Conservation (phyloP, 1,140 invertebrate genomes). For the Lithobius niger region DNA sequence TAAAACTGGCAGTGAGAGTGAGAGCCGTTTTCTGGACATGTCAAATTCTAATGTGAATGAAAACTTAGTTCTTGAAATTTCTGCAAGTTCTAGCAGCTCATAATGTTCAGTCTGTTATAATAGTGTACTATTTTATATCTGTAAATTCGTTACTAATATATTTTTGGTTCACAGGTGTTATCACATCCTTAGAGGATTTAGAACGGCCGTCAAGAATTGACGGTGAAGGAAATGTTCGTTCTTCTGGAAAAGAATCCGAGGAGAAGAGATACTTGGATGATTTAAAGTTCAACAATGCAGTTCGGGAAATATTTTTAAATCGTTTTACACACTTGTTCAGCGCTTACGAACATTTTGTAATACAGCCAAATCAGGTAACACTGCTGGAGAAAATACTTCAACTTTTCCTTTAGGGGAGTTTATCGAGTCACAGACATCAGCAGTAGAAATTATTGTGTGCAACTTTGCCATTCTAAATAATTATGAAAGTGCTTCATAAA, state of each 20-base stretch:
- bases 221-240: conserved; percentile 9
- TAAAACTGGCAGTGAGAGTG: too few relatives aligned
- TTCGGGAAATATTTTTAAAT: conserved; percentile 91
- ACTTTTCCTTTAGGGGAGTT: too few relatives aligned
- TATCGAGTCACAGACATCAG: too few relatives aligned
- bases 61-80: not conserved
- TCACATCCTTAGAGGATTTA: conserved; percentile 29
- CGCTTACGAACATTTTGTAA: conserved; percentile 92
- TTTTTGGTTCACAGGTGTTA: conserved; percentile 23
- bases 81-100: too few relatives aligned
- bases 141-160: not conserved
- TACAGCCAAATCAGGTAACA: conserved; percentile 68
- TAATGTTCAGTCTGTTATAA: too few relatives aligned
- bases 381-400: too few relatives aligned
- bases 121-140: not conserved
- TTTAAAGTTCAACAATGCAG: conserved; percentile 76
- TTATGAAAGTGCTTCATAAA: too few relatives aligned
- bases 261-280: conserved; percentile 65
- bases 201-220: conserved; percentile 17
- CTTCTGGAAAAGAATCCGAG: conserved; percentile 17
- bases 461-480: too few relatives aligned
- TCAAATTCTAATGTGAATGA: too few relatives aligned
- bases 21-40: too few relatives aligned
- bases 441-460: too few relatives aligned
- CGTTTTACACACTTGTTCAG: conserved; percentile 92